These are phyloP conservation scores for Ceratothoa steindachneri DNA, from an alignment of 2,888 invertebrate species.

Conservation along the genomic window DNA sequence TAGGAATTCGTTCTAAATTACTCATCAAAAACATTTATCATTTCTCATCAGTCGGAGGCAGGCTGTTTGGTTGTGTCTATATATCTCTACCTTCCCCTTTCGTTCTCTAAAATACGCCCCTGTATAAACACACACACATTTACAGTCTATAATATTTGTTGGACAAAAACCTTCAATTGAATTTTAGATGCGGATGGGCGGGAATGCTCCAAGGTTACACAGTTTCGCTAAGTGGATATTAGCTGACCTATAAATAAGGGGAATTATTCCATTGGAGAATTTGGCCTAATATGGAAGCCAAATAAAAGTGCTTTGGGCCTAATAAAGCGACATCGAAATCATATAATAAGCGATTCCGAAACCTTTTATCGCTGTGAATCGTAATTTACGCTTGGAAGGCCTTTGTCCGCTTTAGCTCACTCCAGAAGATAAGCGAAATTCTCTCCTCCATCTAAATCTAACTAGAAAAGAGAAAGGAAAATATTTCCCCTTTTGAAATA, in stretches of 20 bases:
- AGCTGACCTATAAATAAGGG: neutral
- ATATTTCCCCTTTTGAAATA: slow-evolving; percentile 7
- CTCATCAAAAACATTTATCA: no score
- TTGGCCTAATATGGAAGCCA: neutral
- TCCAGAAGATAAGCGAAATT: slow-evolving; percentile 1
- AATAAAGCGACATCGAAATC: neutral
- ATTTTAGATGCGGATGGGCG: no score
- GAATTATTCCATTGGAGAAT: neutral
- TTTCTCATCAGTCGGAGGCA: no score
- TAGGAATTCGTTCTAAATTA: no score
- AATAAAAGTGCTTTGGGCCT: neutral
- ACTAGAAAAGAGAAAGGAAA: slow-evolving; percentile 7
- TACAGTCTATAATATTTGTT: no score
- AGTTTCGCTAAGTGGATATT: neutral
- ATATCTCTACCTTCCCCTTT: no score
- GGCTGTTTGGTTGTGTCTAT: no score
- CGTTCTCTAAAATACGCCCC: no score
- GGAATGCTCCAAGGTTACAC: no score
- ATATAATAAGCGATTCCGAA: neutral
- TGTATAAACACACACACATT: no score
- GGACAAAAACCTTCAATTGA: no score
- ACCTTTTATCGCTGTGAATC: slow-evolving; percentile 1
- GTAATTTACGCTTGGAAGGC: slow-evolving; percentile 2
- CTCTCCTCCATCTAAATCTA: neutral
- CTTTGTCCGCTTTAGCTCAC: neutral